Evolutionary conservation across 2,888 invertebrate genomes (phyloP).

Genomic region (Pocota personata): DNA sequence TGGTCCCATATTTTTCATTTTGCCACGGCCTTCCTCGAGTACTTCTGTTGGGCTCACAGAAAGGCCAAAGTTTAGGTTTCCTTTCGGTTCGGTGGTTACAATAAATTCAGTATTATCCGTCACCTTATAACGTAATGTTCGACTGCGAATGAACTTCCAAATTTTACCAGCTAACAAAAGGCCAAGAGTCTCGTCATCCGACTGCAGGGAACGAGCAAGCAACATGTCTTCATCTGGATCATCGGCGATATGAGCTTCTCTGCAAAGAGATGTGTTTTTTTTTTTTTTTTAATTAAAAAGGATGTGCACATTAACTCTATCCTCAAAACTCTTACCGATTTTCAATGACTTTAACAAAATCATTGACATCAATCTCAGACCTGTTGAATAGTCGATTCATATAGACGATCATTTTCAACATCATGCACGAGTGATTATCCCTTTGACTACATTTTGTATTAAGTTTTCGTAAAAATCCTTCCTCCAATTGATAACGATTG

Average conservation of each 20-base stretch:
- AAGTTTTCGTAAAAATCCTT: constrained; percentile 88
- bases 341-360: constrained; percentile 90
- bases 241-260: constrained; percentile 80
- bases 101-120: constrained; percentile 91
- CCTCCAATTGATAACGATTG: constrained; percentile 84
- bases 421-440: constrained; percentile 92
- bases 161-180: constrained; percentile 89
- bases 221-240: constrained; percentile 85
- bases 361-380: constrained; percentile 89
- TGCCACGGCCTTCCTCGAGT: constrained; percentile 87
- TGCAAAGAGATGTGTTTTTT: constrained; percentile 49
- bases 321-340: constrained; percentile 84
- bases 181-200: constrained; percentile 86
- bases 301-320: not conserved
- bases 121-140: constrained; percentile 90
- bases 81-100: constrained; percentile 87
- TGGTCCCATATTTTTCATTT: constrained; percentile 89
- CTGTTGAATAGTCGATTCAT: constrained; percentile 92
- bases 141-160: constrained; percentile 89
- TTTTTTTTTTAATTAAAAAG: not conserved
- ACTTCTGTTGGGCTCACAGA: constrained; percentile 86
- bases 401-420: constrained; percentile 91
- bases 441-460: constrained; percentile 90
- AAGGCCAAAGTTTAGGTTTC: constrained; percentile 86
- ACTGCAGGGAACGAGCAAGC: constrained; percentile 82